Evolutionary conservation across 2,113 vertebrate species (phyloP), one percentile per base, ranked within the genome.

Genomic region (Dasyornis broadbenti): DNA sequence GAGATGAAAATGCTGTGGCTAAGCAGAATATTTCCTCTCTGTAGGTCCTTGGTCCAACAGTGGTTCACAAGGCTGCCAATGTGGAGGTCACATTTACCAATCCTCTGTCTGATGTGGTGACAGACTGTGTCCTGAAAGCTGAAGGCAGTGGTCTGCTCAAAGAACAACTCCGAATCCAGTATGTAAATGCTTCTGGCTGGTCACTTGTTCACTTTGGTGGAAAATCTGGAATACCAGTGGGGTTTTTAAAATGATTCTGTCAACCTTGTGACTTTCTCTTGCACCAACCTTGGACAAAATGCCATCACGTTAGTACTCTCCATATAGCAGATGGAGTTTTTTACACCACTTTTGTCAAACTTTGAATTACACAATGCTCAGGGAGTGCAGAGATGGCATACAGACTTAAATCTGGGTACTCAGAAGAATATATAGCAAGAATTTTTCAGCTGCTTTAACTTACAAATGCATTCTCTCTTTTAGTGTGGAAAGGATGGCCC

Each of bases 121-220:
- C 83, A 56, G 72, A 82, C 83, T 92, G 94, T 26, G 64, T 91
- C 27, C 90, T 99, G 59, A 94, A 95, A 15, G 68, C 98, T 77
- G 98, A 98, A 81, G 96, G 96, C 22, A 91, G 96, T 1, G 94
- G 97, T 9, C 54, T 94, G 17, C 90, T 96, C 63, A 84, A 96
- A 44, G 95, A 96, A 35, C 84, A 95, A 4, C 92, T 97, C 11
- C 50, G 73, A 68, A 96, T 96, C 82, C 63, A 45, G 97, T 97
- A 92, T 0, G 86, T 70, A 28, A 75, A 40, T 6, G 2, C 33
- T 59, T 28, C 50, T 15, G 54, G 23, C 42, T 68, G 70, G 31
- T 6, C 59, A 37, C 30, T 71, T 6, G 0, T 42, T 61, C 42
- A 28, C 14, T 71, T 24, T 27, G 33, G 47, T 78, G 81, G 65